Conservation (phyloP, 2,888 invertebrate genomes). For the Drosophila nr. fundita region DNA sequence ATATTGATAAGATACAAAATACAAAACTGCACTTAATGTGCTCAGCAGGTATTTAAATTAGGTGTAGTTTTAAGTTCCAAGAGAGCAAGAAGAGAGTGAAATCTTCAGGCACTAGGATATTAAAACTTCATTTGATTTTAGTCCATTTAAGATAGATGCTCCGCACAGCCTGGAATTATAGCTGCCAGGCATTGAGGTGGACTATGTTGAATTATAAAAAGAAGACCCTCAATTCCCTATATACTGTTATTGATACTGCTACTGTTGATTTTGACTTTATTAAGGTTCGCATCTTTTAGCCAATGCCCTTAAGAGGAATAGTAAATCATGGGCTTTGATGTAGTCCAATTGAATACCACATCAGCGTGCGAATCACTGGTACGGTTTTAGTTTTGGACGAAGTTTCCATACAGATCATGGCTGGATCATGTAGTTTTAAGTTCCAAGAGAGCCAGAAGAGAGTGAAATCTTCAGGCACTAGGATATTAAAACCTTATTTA, state of each 20-base stretch:
- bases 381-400: constrained; percentile 65
- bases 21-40: neutral
- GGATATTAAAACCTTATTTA: constrained; percentile 55
- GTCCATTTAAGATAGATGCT: constrained; percentile 40
- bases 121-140: constrained; percentile 46
- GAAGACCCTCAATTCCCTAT: neutral
- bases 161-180: constrained; percentile 8
- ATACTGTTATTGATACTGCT: neutral
- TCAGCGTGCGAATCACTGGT: constrained; percentile 37
- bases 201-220: constrained; percentile 16
- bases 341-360: constrained; percentile 77
- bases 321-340: constrained; percentile 61
- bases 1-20: neutral
- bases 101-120: constrained; percentile 66
- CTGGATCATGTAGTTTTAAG: constrained; percentile 34
- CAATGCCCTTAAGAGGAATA: constrained; percentile 81
- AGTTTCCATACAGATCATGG: neutral
- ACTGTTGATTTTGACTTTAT: constrained; percentile 64
- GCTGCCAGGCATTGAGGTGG: constrained; percentile 40
- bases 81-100: constrained; percentile 50
- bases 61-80: constrained; percentile 65
- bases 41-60: constrained; percentile 1
- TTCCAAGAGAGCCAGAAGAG: constrained; percentile 43
- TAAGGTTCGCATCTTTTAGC: constrained; percentile 70
- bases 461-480: constrained; percentile 51